Conservation (phyloP, 2,797 vertebrate species). For the Cichlasoma orientale region DNA sequence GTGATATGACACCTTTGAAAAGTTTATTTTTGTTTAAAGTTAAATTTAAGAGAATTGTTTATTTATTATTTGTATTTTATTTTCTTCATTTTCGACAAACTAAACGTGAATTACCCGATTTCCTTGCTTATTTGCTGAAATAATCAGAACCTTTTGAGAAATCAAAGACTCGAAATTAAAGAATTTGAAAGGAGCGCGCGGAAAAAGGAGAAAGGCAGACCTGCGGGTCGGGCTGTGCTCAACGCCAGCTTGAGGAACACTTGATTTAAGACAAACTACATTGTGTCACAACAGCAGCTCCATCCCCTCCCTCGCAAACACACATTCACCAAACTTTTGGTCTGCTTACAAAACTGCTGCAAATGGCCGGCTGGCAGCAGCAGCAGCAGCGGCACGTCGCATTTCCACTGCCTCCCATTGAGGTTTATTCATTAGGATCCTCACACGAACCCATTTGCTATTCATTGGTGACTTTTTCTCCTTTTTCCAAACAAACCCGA, state of each 20-base stretch:
- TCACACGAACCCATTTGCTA: conserved; percentile 81
- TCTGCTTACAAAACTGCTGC: conserved; percentile 43
- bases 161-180: background rate
- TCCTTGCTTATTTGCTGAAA: background rate
- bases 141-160: background rate
- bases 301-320: background rate
- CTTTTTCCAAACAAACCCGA: conserved; percentile 70
- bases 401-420: conserved; percentile 76
- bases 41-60: background rate
- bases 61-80: background rate
- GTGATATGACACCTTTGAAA: background rate
- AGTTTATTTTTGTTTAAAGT: background rate
- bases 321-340: conserved; percentile 30
- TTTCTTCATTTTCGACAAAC: background rate
- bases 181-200: too few species aligned
- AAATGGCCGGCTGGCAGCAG: conserved; percentile 71
- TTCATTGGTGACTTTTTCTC: conserved; percentile 73
- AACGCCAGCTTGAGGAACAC: background rate
- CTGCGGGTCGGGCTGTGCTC: background rate
- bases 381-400: conserved; percentile 61
- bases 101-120: background rate
- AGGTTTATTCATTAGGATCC: conserved; percentile 83
- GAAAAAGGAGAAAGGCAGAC: background rate
- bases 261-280: background rate
- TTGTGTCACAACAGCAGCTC: background rate